Percentiles rank a stretch among this genome's conserved stretches.
Conservation (phyloP, 2,888 invertebrate genomes). For the Hymenopus coronatus region DNA sequence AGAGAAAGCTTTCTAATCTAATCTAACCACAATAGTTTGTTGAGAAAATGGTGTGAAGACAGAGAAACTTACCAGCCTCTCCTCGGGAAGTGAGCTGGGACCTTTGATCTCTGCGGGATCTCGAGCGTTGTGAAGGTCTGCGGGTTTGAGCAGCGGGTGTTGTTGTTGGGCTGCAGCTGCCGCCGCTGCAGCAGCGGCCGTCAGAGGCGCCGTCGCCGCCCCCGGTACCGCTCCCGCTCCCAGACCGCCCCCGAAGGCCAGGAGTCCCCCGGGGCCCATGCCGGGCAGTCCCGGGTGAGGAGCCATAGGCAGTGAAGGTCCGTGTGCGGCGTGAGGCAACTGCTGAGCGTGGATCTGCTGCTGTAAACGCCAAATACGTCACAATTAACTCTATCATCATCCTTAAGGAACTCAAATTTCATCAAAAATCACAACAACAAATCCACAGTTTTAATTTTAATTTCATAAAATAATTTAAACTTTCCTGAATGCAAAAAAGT, state of each 20-base stretch:
- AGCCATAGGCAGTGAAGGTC: conserved; percentile 68
- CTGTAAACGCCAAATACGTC: conserved; percentile 48
- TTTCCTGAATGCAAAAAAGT: too few relatives aligned
- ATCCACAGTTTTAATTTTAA: too few relatives aligned
- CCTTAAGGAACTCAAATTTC: too few relatives aligned
- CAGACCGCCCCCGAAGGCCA: conserved; percentile 32
- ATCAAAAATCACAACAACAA: too few relatives aligned
- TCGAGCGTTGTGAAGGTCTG: conserved; percentile 36
- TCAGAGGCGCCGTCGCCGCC: conserved; percentile 52
- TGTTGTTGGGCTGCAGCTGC: conserved; percentile 49
- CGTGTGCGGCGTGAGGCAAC: conserved; percentile 62
- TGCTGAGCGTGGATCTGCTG: conserved; percentile 95
- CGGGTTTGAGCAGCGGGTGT: conserved; percentile 49
- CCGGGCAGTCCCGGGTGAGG: conserved; percentile 62
- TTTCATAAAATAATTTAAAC: too few relatives aligned
- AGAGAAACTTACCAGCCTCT: conserved; percentile 39
- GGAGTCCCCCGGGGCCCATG: conserved; percentile 45
- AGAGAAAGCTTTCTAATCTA: too few relatives aligned
- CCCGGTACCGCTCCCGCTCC: conserved; percentile 46
- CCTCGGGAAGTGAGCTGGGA: conserved; percentile 36
- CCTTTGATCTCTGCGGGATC: conserved; percentile 37
- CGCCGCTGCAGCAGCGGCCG: conserved; percentile 54
- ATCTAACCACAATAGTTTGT: too few relatives aligned
- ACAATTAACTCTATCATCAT: too few relatives aligned
- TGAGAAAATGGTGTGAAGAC: too few relatives aligned